A percentile compares a stretch with the other conserved stretches of the same genome.
Conservation (phyloP, 2,797 vertebrate species). For the Epinephelus coioides region DNA sequence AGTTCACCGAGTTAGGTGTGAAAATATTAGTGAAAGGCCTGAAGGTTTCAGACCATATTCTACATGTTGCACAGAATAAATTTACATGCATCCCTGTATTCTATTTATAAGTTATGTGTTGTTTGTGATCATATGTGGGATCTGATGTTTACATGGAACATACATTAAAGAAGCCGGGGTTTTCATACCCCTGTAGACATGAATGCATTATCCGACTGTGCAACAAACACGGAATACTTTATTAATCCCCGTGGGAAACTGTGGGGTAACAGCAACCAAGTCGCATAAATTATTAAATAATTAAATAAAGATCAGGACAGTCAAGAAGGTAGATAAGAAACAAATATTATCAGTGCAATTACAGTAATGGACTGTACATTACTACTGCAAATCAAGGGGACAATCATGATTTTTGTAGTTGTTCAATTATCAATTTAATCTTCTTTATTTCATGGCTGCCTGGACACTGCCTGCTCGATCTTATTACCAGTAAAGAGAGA, state of each 20-base stretch:
- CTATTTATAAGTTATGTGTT: neutral
- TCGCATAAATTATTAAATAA: too few relatives aligned
- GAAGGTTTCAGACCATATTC: too few relatives aligned
- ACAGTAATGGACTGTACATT: neutral
- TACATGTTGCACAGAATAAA: too few relatives aligned
- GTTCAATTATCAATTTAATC: neutral
- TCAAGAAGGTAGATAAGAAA: neutral
- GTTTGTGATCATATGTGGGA: neutral
- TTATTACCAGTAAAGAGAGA: neutral
- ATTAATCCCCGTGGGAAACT: neutral
- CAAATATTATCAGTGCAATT: neutral
- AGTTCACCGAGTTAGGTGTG: too few relatives aligned
- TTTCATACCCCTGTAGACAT: neutral
- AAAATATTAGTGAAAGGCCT: too few relatives aligned
- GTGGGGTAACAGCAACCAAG: neutral
- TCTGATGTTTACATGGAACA: neutral
- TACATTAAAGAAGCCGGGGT: too few relatives aligned
- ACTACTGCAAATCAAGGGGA: neutral
- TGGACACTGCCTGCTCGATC: slow-evolving; percentile 1
- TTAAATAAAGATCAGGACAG: neutral
- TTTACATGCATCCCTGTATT: neutral
- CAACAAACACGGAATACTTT: neutral
- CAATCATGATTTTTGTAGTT: neutral
- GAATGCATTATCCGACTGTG: neutral
- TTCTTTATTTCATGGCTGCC: slow-evolving; percentile 6